Base-by-base conservation (phyloP, 37 sponge, comb jelly and placozoan genomes). In the Geodia barretti region DNA sequence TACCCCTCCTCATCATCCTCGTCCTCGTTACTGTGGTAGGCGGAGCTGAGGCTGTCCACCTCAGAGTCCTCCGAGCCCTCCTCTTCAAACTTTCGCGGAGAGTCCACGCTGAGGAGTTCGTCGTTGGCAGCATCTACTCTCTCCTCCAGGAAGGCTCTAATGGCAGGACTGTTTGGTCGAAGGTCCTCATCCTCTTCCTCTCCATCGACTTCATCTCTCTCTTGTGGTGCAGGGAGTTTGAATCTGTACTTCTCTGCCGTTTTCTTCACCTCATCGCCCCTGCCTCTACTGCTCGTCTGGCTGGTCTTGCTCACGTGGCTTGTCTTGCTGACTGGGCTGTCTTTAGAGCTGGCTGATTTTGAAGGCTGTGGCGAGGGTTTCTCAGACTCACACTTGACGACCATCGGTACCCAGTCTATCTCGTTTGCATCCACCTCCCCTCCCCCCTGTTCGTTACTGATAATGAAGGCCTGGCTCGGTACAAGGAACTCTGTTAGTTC, bases 401-500 rank as follows among this genome's bases (percentile, higher is more conserved):
- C 21, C 19, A 47, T 7, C 0, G 39, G 41, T 21, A 3, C n/a
- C 41, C 4, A 28, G 39, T 70, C 71, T 5, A 38, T 67, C 76
- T 71, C 60, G 8, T 70, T 20, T 3, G 85, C 77, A 38, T 77
- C 85, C 69, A 62, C 64, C 60, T 84, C 85, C 77, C 85, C 85
- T 20, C 85, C 77, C 31, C 85, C 85, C 2, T 63, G 25, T 9
- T 84, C 85, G 47, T 84, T 84, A 77, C 72, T 40, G 62, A 84
- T 68, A 20, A 69, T 71, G 30, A 84, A 29, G 32, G 75, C 60
- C 35, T 82, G 42, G 30, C 72, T 5, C 5, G 71, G 77, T 5
- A 61, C 37, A n/a, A 76, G 23, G 2, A 23, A 30, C n/a, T 76
- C 37, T 61, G 63, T 33, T 4, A 31, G 7, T 47, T 47, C 54